Conservation (phyloP, 2,113 vertebrate genomes). For the Callospermophilus lateralis region DNA sequence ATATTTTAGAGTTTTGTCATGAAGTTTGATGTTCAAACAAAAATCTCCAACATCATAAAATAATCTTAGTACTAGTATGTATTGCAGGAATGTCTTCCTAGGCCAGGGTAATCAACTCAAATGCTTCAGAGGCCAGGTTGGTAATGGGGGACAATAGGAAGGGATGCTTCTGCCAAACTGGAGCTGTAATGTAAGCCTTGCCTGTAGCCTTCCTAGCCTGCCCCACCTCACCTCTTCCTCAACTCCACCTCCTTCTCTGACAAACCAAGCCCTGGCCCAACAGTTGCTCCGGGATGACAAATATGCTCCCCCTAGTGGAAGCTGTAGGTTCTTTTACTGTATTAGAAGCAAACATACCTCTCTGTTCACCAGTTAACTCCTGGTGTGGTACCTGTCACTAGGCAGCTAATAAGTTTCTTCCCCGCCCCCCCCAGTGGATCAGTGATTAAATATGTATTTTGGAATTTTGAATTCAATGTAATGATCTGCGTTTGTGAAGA, state of each 20-base stretch:
- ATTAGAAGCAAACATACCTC: not conserved
- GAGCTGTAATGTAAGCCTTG: not conserved
- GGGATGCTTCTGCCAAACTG: not conserved
- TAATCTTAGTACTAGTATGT: not conserved
- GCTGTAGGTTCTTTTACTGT: not conserved
- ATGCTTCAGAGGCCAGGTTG: not conserved
- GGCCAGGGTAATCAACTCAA: not conserved
- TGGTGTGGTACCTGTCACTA: no score
- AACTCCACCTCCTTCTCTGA: not conserved
- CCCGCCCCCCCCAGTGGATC: not conserved
- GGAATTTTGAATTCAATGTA: not conserved
- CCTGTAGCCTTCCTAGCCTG: not conserved
- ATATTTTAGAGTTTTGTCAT: conserved; percentile 34
- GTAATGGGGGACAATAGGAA: not conserved
- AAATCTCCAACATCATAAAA: conserved; percentile 43
- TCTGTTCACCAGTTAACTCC: not conserved
- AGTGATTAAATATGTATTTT: not conserved
- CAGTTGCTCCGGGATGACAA: not conserved
- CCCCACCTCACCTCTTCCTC: not conserved
- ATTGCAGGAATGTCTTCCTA: conserved; percentile 7
- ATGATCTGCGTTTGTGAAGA: conserved; percentile 9
- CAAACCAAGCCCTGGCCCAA: not conserved
- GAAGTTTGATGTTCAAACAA: conserved; percentile 32
- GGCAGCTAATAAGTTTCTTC: not conserved
- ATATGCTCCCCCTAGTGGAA: not conserved